phyloP scores from a whole-genome alignment of 1,140 invertebrate genomes.

The Saccostrea echinata region DNA sequence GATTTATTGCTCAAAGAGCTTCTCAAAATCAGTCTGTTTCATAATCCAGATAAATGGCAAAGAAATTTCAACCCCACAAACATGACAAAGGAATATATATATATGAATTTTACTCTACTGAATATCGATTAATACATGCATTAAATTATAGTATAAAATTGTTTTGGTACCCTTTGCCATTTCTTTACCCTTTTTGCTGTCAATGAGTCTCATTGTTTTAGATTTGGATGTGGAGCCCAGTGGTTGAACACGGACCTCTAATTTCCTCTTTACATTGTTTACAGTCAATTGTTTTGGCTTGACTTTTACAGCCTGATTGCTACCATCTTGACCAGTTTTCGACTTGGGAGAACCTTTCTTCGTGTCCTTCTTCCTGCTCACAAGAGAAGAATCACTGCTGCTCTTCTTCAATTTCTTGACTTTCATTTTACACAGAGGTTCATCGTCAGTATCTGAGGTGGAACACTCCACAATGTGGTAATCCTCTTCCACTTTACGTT shows the following conservation, averaged over 20 bases:
- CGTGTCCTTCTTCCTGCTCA: slow-evolving; percentile 11
- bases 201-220: slow-evolving; percentile 58
- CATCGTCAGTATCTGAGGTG: slow-evolving; percentile 58
- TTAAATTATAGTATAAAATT: not conserved
- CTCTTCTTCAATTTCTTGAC: slow-evolving; percentile 33
- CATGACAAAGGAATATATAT: too few relatives aligned
- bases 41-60: not conserved
- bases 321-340: slow-evolving; percentile 4
- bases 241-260: slow-evolving; percentile 32
- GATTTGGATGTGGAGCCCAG: not conserved
- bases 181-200: slow-evolving; percentile 48
- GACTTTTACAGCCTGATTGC: slow-evolving; percentile 32
- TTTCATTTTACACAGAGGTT: slow-evolving; percentile 55
- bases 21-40: not conserved
- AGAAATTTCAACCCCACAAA: not conserved
- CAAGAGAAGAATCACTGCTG: not conserved
- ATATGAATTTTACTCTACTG: too few relatives aligned
- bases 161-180: not conserved
- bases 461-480: slow-evolving; percentile 41
- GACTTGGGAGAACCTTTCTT: slow-evolving; percentile 46
- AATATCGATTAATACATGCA: too few relatives aligned
- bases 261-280: slow-evolving; percentile 14
- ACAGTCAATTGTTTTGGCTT: slow-evolving; percentile 43
- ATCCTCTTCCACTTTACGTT: slow-evolving; percentile 8
- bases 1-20: too few relatives aligned